Evolutionary conservation across 1,140 invertebrate species (phyloP), one percentile per base, ranked within the genome.

Genomic region (Drosophila parvula): DNA sequence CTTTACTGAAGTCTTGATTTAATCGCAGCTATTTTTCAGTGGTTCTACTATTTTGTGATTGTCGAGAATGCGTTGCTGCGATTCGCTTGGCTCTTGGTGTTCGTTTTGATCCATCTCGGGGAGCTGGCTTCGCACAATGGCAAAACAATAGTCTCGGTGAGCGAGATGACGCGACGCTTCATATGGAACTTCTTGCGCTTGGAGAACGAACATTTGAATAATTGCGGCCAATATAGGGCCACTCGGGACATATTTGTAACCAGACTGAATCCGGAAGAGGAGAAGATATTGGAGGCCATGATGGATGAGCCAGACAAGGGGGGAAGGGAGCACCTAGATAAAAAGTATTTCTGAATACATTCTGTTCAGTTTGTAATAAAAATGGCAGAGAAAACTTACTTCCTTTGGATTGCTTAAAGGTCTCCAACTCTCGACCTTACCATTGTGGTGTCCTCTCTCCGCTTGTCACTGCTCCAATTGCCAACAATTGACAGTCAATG

Each of bases 31-130:
- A 9, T 32, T 12, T 30, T 38, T 0, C 10, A 85, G 96, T 94
- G 94, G 74, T 99, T 98, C 90, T 99, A 99, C 92, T 99, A 99
- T 91, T 97, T 99, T 93, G 98, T 97, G n/a, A 98, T 99, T 50
- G 93, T 99, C 36, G 97, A 98, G 93, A 98, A 99, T 92, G 95
- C 98, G 48, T 92, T 99, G 32, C 92, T 99, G 11, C 94, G 99
- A 77, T 99, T 99, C 91, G 94, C 95, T 9, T 99, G 99, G 99
- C 94, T 95, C 0, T 90, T 96, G 12, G 96, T 96, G 32, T 95
- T 98, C 62, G 94, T 96, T 51, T 91, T 99, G 2, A 96, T 95
- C 0, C 96, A 98, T 38, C 28, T 74, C 5, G 28, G 67, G 0
- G 18, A 64, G 8, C 3, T 90, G 7, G 14, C 32, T 5, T 12